phyloP scores from a whole-genome alignment of 2,888 invertebrate species.

The Agapostemon virescens region DNA sequence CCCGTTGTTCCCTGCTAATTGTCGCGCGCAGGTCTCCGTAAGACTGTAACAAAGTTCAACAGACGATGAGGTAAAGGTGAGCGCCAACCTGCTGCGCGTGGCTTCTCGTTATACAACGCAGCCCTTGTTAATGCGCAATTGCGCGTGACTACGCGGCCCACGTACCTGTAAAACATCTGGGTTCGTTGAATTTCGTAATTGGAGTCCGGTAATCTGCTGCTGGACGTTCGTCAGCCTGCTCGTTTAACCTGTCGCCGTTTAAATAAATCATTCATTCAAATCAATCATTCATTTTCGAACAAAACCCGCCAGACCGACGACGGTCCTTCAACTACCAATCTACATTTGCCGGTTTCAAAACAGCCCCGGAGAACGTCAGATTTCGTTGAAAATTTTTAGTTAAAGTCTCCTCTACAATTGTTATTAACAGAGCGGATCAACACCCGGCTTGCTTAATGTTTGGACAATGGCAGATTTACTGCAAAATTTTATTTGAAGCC shows the following conservation, averaged over 20 bases:
- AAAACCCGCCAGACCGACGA: no score
- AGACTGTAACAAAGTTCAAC: conserved; percentile 49
- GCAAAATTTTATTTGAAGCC: no score
- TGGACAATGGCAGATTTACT: no score
- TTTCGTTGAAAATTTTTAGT: no score
- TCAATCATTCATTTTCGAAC: no score
- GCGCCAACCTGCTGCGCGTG: conserved; percentile 34
- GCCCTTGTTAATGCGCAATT: conserved; percentile 51
- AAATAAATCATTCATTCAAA: no score
- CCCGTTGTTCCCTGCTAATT: conserved; percentile 6
- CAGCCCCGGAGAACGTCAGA: no score
- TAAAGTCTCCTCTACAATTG: no score
- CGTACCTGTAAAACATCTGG: conserved; percentile 41
- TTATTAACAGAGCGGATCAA: no score
- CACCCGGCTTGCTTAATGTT: no score
- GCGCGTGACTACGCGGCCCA: conserved; percentile 44
- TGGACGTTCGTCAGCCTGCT: neutral
- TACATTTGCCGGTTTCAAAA: no score
- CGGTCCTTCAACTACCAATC: no score
- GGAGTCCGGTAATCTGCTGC: neutral
- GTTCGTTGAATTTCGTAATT: conserved; percentile 45
- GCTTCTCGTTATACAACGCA: conserved; percentile 39
- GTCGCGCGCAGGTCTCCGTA: conserved; percentile 16
- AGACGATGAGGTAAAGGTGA: conserved; percentile 46
- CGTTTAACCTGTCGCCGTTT: neutral